Percentiles rank a stretch among this genome's conserved stretches.
These are phyloP conservation scores for Anguilla pacifica DNA, from an alignment of 2,797 vertebrate genomes.

Conservation along the genomic window DNA sequence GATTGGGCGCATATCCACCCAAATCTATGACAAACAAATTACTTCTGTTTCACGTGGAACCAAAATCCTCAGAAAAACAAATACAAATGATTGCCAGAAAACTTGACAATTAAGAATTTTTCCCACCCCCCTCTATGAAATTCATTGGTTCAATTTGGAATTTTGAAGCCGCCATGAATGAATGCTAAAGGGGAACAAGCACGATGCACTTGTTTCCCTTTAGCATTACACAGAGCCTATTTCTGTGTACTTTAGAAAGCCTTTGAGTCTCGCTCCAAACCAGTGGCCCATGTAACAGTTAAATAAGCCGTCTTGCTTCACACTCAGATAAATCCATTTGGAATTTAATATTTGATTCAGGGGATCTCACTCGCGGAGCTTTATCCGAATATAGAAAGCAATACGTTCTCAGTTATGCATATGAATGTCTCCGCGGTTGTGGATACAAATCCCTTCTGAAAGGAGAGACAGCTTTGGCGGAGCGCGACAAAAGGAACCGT, in stretches of 20 bases:
- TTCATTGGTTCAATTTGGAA: slow-evolving; percentile 2
- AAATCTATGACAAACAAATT: background rate
- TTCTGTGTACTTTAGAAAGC: background rate
- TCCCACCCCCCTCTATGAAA: background rate
- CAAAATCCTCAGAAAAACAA: background rate
- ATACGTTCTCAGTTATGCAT: slow-evolving; percentile 63
- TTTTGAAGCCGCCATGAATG: background rate
- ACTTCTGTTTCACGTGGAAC: background rate
- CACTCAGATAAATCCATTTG: slow-evolving; percentile 54
- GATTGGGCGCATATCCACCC: background rate
- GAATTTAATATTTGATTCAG: slow-evolving; percentile 57
- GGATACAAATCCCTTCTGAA: slow-evolving; percentile 51
- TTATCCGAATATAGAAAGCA: slow-evolving; percentile 63
- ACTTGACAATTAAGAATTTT: background rate
- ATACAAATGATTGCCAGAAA: background rate
- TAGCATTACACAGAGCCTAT: background rate
- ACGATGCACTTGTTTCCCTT: background rate
- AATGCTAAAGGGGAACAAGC: background rate
- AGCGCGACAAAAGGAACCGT: slow-evolving; percentile 4
- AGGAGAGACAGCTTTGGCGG: slow-evolving; percentile 3
- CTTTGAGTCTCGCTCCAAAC: background rate
- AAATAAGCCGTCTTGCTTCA: slow-evolving; percentile 40
- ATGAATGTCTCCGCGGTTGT: slow-evolving; percentile 64
- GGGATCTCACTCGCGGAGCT: slow-evolving; percentile 38
- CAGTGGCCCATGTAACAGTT: slow-evolving; percentile 13